Evolutionary conservation across 2,113 vertebrate genomes (phyloP).

Genomic region (Limanda limanda): DNA sequence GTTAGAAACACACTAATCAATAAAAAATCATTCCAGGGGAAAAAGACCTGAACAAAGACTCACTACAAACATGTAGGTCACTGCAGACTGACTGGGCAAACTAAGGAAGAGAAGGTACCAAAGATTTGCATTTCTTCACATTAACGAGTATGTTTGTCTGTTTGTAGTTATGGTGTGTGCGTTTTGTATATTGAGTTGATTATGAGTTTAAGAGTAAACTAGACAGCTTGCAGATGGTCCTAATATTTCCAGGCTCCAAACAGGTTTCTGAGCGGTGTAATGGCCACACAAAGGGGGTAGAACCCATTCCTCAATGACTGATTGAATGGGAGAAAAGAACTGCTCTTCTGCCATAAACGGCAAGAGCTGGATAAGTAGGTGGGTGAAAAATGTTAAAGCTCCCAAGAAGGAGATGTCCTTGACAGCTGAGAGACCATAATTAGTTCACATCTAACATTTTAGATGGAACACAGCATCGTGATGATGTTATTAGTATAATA

Average conservation of each 20-base stretch:
- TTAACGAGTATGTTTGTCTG: neutral
- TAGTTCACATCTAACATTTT: too few species aligned
- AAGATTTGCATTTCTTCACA: neutral
- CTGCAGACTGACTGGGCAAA: constrained; percentile 32
- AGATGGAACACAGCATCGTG: too few species aligned
- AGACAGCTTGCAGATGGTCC: constrained; percentile 21
- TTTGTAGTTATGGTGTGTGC: neutral
- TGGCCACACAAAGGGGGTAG: neutral
- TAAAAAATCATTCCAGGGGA: constrained; percentile 22
- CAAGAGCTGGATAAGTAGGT: too few species aligned
- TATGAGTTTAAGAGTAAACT: neutral
- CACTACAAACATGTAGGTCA: constrained; percentile 66
- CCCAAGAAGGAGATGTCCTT: too few species aligned
- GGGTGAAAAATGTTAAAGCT: too few species aligned
- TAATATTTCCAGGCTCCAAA: constrained; percentile 70
- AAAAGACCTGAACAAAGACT: constrained; percentile 9
- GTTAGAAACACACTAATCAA: constrained; percentile 17
- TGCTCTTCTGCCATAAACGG: too few species aligned
- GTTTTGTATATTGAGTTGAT: constrained; percentile 1
- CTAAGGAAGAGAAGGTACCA: constrained; percentile 13
- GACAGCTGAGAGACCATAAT: too few species aligned
- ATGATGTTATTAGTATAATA: too few species aligned
- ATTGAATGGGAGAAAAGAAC: too few species aligned
- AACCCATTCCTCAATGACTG: neutral
- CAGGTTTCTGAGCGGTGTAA: neutral